phyloP scores from a whole-genome alignment of 2,888 invertebrate species.

The Ichneumon xanthorius region DNA sequence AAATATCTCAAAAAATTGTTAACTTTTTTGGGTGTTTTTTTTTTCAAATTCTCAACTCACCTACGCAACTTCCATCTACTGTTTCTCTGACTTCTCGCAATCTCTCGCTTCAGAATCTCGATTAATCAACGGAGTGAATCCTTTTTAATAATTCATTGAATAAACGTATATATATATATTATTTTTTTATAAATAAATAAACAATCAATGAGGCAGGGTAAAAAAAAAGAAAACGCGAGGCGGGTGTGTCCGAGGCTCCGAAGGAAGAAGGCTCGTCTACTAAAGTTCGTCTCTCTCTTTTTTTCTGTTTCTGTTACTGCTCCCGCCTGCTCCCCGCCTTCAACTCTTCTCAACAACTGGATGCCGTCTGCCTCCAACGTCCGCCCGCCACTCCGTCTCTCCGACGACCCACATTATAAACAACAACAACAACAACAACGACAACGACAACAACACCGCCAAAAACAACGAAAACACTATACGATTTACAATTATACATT shows the following conservation, averaged over 20 bases:
- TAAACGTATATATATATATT: conserved; percentile 45
- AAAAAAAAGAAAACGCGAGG: conserved; percentile 61
- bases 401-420: conserved; percentile 80
- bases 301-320: conserved; percentile 85
- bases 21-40: background rate
- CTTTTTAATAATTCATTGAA: conserved; percentile 34
- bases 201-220: conserved; percentile 25
- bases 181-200: background rate
- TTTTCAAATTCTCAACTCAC: conserved; percentile 22
- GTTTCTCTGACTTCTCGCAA: conserved; percentile 54
- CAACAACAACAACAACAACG: conserved; percentile 63
- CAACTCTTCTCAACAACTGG: conserved; percentile 85
- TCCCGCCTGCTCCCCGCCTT: conserved; percentile 84
- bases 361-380: conserved; percentile 85
- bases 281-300: conserved; percentile 84
- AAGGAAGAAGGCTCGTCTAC: conserved; percentile 80
- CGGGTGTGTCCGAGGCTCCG: conserved; percentile 70
- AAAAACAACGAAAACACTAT: conserved; percentile 41
- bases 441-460: conserved; percentile 55
- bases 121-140: conserved; percentile 36
- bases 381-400: conserved; percentile 84
- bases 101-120: conserved; percentile 30
- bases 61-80: conserved; percentile 32
- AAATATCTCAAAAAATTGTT: background rate
- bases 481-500: background rate